Conservation (phyloP, 2,797 vertebrate species). For the Xerus rutilus region DNA sequence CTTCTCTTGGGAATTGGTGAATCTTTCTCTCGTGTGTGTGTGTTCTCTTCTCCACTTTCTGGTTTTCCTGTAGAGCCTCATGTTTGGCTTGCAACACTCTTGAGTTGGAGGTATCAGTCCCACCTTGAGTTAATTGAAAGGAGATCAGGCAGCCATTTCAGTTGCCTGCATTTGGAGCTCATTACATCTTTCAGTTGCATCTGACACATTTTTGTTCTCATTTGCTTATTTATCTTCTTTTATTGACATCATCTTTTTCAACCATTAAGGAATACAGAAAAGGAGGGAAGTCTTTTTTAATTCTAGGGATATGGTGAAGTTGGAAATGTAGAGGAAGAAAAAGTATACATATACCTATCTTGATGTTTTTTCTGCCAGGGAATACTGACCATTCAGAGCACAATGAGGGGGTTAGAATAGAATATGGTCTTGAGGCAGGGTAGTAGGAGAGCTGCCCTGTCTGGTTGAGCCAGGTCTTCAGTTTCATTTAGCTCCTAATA, state of each 20-base stretch:
- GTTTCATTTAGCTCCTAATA: background rate
- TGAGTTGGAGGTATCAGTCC: background rate
- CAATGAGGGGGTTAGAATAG: background rate
- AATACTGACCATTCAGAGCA: background rate
- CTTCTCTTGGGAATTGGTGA: background rate
- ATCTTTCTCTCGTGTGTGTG: background rate
- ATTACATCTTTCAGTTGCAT: background rate
- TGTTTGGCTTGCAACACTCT: background rate
- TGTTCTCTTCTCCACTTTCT: background rate
- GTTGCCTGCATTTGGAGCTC: background rate
- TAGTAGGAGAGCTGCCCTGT: background rate
- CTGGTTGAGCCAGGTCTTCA: background rate
- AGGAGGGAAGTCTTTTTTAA: constrained; percentile 18
- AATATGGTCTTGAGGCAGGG: background rate
- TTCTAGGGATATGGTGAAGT: constrained; percentile 46
- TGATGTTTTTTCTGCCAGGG: background rate
- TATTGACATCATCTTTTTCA: constrained; percentile 31
- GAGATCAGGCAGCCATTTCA: background rate
- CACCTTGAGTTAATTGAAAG: background rate
- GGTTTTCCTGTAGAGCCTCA: background rate
- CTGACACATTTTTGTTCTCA: background rate
- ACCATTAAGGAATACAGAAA: constrained; percentile 15
- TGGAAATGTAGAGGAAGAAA: background rate
- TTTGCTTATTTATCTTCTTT: constrained; percentile 51
- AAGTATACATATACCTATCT: background rate